A percentile compares a stretch with the other conserved stretches of the same genome.
These are phyloP conservation scores for Pachyseris speciosa DNA, from an alignment of 64 coral and sea anemone genomes.

Conservation along the genomic window DNA sequence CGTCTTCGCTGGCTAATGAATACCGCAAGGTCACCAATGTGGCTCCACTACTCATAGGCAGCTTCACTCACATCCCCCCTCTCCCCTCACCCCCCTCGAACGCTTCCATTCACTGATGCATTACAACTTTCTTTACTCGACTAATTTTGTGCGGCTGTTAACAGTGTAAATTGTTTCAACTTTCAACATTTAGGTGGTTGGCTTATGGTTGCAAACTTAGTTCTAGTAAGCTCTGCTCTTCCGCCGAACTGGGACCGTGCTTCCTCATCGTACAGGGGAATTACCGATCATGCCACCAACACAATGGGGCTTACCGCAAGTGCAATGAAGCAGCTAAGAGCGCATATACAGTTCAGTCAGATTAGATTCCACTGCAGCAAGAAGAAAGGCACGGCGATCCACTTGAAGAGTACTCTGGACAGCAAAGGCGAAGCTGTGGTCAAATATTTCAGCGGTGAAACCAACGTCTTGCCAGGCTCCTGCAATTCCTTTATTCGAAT, in stretches of 20 bases:
- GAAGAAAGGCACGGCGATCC: background rate
- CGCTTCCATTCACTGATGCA: too few relatives aligned
- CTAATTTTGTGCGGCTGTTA: too few relatives aligned
- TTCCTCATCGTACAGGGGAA: background rate
- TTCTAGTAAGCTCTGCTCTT: background rate
- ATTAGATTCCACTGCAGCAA: background rate
- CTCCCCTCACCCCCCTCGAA: too few relatives aligned
- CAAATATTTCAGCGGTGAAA: background rate
- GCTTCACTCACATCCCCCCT: too few relatives aligned
- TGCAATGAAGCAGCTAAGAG: background rate
- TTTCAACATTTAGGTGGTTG: background rate
- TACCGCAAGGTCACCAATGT: too few relatives aligned
- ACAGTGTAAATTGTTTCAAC: too few relatives aligned
- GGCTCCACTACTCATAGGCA: too few relatives aligned
- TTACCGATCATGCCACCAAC: background rate
- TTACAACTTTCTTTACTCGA: too few relatives aligned
- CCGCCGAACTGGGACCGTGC: background rate
- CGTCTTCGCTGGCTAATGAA: too few relatives aligned
- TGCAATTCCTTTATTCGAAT: background rate
- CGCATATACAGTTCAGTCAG: background rate
- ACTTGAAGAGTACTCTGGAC: background rate
- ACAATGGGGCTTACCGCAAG: background rate
- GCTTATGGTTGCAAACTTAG: background rate
- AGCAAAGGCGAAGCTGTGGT: conserved; percentile 15
- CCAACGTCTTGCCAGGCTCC: background rate